Evolutionary conservation across 1,140 invertebrate species (phyloP).

Genomic region (Cyclargus thomasi): DNA sequence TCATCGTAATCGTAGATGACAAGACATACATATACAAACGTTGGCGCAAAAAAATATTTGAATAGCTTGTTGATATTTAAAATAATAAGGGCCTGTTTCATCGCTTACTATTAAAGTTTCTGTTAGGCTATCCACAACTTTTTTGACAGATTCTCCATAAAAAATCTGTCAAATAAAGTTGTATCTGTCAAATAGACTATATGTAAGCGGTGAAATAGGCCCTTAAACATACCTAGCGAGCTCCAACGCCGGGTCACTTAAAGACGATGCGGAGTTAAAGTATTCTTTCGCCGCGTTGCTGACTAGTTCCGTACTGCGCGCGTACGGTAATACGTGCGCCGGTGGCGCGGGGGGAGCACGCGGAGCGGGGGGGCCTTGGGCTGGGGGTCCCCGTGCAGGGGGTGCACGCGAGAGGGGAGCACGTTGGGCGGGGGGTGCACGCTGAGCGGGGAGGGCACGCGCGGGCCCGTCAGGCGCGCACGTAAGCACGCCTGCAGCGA

Average conservation of each 20-base stretch:
- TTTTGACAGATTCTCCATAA: too few relatives aligned
- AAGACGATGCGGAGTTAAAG: conserved; percentile 52
- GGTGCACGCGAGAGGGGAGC: not conserved
- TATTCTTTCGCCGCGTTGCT: conserved; percentile 46
- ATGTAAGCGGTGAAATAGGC: too few relatives aligned
- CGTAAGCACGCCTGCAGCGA: conserved; percentile 41
- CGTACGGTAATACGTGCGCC: not conserved
- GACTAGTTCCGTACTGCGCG: conserved; percentile 29
- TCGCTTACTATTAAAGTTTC: too few relatives aligned
- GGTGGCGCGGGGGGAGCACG: conserved; percentile 5
- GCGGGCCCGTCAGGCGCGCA: conserved; percentile 21
- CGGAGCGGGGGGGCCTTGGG: not conserved
- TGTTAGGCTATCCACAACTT: too few relatives aligned
- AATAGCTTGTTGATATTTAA: too few relatives aligned
- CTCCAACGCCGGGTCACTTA: conserved; percentile 48
- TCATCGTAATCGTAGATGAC: too few relatives aligned
- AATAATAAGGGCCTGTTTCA: too few relatives aligned
- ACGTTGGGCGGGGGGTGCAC: not conserved
- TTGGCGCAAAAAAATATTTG: too few relatives aligned
- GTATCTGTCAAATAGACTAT: too few relatives aligned
- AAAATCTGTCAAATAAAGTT: too few relatives aligned
- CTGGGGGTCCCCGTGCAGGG: not conserved
- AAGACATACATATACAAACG: too few relatives aligned
- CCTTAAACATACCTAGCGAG: conserved; percentile 38
- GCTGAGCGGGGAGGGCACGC: not conserved